Evolutionary conservation across 2,797 vertebrate species (phyloP).

Genomic region (Rhodeus uyekii): DNA sequence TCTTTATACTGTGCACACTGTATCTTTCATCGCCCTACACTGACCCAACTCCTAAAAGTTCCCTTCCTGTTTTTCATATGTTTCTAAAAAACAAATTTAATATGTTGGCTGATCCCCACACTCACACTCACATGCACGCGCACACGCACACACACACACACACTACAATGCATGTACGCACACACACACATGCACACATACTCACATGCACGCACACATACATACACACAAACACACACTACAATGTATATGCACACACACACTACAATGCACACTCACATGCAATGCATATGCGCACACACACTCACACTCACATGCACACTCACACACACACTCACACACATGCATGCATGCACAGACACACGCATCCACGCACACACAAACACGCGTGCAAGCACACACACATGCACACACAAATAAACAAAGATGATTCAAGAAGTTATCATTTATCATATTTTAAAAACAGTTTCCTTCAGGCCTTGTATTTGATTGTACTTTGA

Average conservation of each 20-base stretch:
- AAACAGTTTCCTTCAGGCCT: background rate
- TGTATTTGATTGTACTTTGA: too few relatives aligned
- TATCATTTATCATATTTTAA: background rate
- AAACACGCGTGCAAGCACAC: background rate
- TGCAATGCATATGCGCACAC: too few relatives aligned
- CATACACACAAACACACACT: background rate
- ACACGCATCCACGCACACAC: background rate
- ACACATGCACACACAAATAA: background rate
- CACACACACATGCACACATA: background rate
- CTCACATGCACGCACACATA: background rate
- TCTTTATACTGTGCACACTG: too few relatives aligned
- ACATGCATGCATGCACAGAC: background rate
- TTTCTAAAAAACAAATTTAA: too few relatives aligned
- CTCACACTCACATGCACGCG: background rate
- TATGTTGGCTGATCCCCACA: too few relatives aligned
- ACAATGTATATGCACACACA: too few relatives aligned
- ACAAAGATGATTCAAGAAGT: background rate
- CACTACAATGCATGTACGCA: too few relatives aligned
- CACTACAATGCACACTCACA: background rate
- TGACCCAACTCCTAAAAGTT: too few relatives aligned
- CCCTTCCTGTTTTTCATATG: too few relatives aligned
- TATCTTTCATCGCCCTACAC: too few relatives aligned
- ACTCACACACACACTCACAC: too few relatives aligned
- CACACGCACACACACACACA: background rate
- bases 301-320: background rate